phyloP scores from a whole-genome alignment of 1,140 invertebrate species.

The Fopius arisanus region DNA sequence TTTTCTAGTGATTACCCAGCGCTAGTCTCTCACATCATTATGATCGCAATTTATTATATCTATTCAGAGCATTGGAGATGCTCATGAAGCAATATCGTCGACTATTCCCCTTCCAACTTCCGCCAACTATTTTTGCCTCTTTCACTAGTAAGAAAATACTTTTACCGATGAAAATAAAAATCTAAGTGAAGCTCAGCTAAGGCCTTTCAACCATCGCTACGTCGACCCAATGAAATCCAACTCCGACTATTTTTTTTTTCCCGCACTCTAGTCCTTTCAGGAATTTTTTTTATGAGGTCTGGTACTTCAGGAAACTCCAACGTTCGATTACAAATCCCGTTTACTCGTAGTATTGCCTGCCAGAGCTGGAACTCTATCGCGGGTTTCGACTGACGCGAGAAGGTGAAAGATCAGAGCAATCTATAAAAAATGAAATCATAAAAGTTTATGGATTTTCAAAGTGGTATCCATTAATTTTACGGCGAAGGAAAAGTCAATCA shows the following conservation, averaged over 20 bases:
- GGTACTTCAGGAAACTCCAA: not conserved
- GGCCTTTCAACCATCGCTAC: not conserved
- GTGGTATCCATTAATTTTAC: not conserved
- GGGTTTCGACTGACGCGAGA: not conserved
- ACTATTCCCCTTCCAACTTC: too few relatives aligned
- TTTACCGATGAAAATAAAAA: not conserved
- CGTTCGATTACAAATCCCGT: constrained; percentile 6
- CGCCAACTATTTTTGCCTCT: not conserved
- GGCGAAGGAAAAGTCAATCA: too few relatives aligned
- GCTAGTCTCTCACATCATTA: not conserved
- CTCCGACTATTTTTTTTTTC: not conserved
- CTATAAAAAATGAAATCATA: not conserved
- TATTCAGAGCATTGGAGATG: not conserved
- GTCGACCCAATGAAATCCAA: not conserved
- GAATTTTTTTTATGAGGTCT: not conserved
- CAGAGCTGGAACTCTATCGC: not conserved
- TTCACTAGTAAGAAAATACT: not conserved
- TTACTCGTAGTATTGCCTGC: not conserved
- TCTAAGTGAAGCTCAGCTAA: not conserved
- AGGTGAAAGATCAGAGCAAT: not conserved
- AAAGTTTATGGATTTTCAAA: not conserved
- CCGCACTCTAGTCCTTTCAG: not conserved
- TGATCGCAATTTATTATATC: not conserved
- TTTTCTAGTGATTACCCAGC: constrained; percentile 3
- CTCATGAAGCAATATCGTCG: not conserved